Percentiles rank a stretch among this genome's conserved stretches.
These are phyloP conservation scores for Tychaedon coryphoeus DNA, from an alignment of 2,113 vertebrate species.

Conservation along the genomic window DNA sequence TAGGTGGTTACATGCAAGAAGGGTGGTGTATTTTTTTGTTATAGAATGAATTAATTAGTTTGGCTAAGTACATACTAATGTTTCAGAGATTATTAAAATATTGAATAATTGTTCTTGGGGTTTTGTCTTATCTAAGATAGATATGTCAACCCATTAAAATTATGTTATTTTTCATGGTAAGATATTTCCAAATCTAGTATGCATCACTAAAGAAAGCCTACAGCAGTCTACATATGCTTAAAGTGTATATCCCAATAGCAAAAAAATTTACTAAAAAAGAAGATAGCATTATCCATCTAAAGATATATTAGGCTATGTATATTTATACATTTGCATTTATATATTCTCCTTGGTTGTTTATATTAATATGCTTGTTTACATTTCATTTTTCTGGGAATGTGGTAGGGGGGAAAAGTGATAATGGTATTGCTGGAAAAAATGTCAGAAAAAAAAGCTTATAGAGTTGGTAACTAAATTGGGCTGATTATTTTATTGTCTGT, in stretches of 20 bases:
- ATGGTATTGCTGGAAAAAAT: not conserved
- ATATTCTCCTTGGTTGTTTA: not conserved
- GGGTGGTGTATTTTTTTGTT: not conserved
- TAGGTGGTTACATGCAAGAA: not conserved
- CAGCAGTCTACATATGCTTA: not conserved
- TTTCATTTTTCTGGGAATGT: not conserved
- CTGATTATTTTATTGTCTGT: not conserved
- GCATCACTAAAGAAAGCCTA: not conserved
- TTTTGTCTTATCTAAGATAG: constrained; percentile 17
- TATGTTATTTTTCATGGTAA: not conserved
- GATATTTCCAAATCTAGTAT: not conserved
- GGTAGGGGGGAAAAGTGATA: not conserved
- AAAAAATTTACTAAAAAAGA: not conserved
- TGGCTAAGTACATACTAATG: not conserved
- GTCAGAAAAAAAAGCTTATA: not conserved
- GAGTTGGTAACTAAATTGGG: not conserved
- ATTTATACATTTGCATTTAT: not conserved
- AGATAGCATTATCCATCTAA: not conserved
- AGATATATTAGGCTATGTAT: not conserved
- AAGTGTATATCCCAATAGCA: not conserved
- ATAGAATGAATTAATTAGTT: not conserved
- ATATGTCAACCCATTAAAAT: not conserved
- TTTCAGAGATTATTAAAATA: not conserved
- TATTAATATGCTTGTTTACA: not conserved
- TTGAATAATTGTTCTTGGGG: not conserved